Evolutionary conservation across 92 coral and sea anemone genomes (phyloP).

Genomic region (Epizoanthus stellaris): DNA sequence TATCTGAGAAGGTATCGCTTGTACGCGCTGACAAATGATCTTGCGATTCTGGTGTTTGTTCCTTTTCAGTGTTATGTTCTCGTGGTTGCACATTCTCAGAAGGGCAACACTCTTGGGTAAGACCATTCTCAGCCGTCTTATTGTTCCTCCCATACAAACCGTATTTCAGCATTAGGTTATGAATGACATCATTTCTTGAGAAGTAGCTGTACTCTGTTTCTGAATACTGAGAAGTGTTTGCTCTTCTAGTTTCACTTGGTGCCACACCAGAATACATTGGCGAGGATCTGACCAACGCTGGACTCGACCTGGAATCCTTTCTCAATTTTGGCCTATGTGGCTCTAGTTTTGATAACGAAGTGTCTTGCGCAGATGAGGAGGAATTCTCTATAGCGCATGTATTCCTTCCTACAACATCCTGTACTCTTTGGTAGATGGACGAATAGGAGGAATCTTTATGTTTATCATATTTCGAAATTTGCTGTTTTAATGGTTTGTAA

Average conservation of each 20-base stretch:
- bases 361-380: not conserved
- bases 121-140: constrained; percentile 1
- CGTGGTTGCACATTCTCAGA: not conserved
- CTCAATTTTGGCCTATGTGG: constrained; percentile 18
- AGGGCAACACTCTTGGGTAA: not conserved
- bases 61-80: not conserved
- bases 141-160: constrained; percentile 76
- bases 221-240: constrained; percentile 8
- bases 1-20: not conserved
- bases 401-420: constrained; percentile 15
- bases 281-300: constrained; percentile 7
- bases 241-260: not conserved
- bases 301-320: constrained; percentile 29
- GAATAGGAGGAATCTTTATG: not conserved
- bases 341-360: not conserved
- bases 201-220: constrained; percentile 53
- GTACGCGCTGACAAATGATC: too few relatives aligned
- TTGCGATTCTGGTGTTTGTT: too few relatives aligned
- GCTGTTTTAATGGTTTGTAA: not conserved
- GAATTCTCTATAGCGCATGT: constrained; percentile 3
- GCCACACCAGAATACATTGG: not conserved
- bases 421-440: constrained; percentile 2
- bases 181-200: constrained; percentile 86
- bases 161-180: constrained; percentile 88
- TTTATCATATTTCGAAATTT: not conserved